Conservation (phyloP, 2,888 invertebrate species). For the Micoletzkya japonica region DNA sequence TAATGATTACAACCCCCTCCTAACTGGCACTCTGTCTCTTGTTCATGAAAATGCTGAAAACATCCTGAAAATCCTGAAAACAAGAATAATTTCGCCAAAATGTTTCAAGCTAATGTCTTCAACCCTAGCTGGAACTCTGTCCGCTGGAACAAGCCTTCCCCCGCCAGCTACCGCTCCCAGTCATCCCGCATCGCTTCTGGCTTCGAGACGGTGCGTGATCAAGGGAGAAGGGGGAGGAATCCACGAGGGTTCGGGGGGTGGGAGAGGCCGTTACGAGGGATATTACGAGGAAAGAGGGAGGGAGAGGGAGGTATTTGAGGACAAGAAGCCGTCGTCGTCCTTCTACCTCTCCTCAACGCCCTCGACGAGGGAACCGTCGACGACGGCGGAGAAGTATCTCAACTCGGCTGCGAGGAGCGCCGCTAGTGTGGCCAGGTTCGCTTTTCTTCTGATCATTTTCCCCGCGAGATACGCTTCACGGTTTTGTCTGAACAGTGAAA, state of each 20-base stretch:
- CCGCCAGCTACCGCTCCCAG: constrained; percentile 38
- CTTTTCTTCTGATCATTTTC: not conserved
- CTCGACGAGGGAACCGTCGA: not conserved
- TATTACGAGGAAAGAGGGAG: not conserved
- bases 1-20: too few species aligned
- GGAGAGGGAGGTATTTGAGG: constrained; percentile 33
- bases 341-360: constrained; percentile 7
- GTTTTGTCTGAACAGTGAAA: not conserved
- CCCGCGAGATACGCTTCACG: not conserved
- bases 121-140: constrained; percentile 59
- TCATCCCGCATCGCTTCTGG: constrained; percentile 34
- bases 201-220: constrained; percentile 11
- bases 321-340: constrained; percentile 30
- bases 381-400: constrained; percentile 13
- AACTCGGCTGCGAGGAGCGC: constrained; percentile 41
- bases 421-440: constrained; percentile 39
- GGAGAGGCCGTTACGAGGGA: not conserved
- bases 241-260: not conserved
- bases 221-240: not conserved
- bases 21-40: too few species aligned
- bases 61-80: too few species aligned
- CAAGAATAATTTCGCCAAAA: not conserved
- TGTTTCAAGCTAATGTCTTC: not conserved
- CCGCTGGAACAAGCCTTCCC: constrained; percentile 51
- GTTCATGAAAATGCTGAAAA: too few species aligned